Conservation (phyloP, 1,140 invertebrate species). For the Rhagoletis pomonella region DNA sequence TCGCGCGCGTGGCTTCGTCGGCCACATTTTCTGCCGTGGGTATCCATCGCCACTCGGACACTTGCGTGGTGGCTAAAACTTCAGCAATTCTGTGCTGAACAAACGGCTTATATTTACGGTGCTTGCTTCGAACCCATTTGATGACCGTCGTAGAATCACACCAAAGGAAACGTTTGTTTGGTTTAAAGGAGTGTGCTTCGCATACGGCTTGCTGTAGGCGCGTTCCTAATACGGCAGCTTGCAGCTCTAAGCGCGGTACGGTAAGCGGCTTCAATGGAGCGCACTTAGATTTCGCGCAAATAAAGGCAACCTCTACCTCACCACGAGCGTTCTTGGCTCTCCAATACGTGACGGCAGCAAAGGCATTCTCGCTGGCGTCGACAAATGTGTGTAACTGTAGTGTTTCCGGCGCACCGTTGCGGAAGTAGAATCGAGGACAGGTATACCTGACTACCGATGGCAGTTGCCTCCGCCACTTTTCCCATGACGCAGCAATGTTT, state of each 20-base stretch:
- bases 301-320: constrained; percentile 37
- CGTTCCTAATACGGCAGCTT: not conserved
- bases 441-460: too few species aligned
- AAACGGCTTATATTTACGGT: constrained; percentile 55
- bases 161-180: too few species aligned
- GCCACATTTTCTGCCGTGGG: constrained; percentile 64
- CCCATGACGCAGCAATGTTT: too few species aligned
- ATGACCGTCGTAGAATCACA: constrained; percentile 2
- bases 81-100: constrained; percentile 62
- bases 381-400: constrained; percentile 43
- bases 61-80: constrained; percentile 61
- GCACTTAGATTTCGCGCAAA: constrained; percentile 59
- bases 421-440: constrained; percentile 23
- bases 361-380: not conserved
- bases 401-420: not conserved
- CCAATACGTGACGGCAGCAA: constrained; percentile 59
- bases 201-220: constrained; percentile 59
- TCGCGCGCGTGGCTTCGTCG: constrained; percentile 58
- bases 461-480: too few species aligned
- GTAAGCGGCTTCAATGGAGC: not conserved
- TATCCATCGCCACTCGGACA: constrained; percentile 62
- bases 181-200: not conserved
- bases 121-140: not conserved
- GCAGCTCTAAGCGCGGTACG: not conserved
- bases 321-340: constrained; percentile 61